Conservation (phyloP, 2,888 invertebrate genomes). For the Malthinus seriepunctatus region DNA sequence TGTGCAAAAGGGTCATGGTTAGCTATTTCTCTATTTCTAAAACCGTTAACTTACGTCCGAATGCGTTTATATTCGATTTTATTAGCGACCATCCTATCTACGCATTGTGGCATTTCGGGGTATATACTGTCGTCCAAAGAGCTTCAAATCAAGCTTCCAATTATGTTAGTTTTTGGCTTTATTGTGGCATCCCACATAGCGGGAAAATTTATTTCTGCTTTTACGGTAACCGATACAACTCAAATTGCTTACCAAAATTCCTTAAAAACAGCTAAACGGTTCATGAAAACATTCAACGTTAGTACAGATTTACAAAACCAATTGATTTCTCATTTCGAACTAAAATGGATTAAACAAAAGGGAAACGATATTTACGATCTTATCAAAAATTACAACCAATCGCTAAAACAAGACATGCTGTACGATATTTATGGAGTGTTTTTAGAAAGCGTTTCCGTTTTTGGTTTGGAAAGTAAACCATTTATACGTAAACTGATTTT, state of each 20-base stretch:
- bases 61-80: slow-evolving; percentile 9
- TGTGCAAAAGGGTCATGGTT: slow-evolving; percentile 2
- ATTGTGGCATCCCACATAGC: not conserved
- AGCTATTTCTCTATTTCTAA: not conserved
- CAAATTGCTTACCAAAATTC: slow-evolving; percentile 22
- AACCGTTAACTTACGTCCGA: not conserved
- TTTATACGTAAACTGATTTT: slow-evolving; percentile 27
- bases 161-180: slow-evolving; percentile 1
- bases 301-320: slow-evolving; percentile 12
- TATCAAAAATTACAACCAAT: slow-evolving; percentile 5
- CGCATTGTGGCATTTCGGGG: not conserved
- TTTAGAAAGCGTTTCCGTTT: slow-evolving; percentile 10
- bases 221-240: not conserved
- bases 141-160: not conserved
- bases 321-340: slow-evolving; percentile 16
- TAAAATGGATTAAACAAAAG: slow-evolving; percentile 18
- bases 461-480: slow-evolving; percentile 11
- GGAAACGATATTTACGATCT: slow-evolving; percentile 9
- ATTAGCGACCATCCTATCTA: slow-evolving; percentile 1
- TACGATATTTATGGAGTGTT: slow-evolving; percentile 27
- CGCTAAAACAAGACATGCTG: slow-evolving; percentile 27
- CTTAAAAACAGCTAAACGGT: slow-evolving; percentile 10
- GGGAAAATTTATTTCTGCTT: not conserved
- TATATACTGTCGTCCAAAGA: not conserved
- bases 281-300: slow-evolving; percentile 17